These are phyloP conservation scores for Pheosia gnoma DNA, from an alignment of 2,888 invertebrate genomes.

Conservation along the genomic window DNA sequence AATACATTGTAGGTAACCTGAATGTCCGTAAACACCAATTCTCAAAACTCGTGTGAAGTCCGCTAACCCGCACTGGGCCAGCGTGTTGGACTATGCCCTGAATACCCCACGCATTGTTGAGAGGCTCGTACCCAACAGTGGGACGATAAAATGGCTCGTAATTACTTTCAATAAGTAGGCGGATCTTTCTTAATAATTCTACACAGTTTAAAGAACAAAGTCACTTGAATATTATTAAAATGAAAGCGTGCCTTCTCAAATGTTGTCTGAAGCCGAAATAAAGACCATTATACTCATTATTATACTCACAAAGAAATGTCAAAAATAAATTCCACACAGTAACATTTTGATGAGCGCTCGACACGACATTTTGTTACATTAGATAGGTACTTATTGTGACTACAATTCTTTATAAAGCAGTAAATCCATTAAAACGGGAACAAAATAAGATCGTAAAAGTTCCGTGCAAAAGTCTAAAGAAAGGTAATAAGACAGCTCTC, in stretches of 20 bases:
- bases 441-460: slow-evolving; percentile 50
- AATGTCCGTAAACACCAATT: too few relatives aligned
- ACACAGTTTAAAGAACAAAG: slow-evolving; percentile 12
- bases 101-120: too few relatives aligned
- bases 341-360: slow-evolving; percentile 24
- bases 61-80: too few relatives aligned
- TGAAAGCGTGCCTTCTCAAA: slow-evolving; percentile 20
- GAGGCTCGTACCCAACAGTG: too few relatives aligned
- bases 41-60: too few relatives aligned
- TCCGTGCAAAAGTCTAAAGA: slow-evolving; percentile 44
- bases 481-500: slow-evolving; percentile 58
- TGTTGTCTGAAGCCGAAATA: slow-evolving; percentile 10
- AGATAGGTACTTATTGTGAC: slow-evolving; percentile 32
- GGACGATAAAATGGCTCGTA: too few relatives aligned
- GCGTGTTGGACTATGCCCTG: too few relatives aligned
- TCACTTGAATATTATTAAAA: slow-evolving; percentile 24
- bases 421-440: slow-evolving; percentile 52
- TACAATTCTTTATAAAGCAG: slow-evolving; percentile 42
- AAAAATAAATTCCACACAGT: slow-evolving; percentile 28
- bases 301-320: slow-evolving; percentile 29
- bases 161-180: too few relatives aligned
- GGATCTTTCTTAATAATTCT: slow-evolving; percentile 8
- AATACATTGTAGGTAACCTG: too few relatives aligned
- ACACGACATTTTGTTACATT: slow-evolving; percentile 33
- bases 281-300: slow-evolving; percentile 1